Conservation (phyloP, 2,113 vertebrate genomes). For the Ailuropoda melanoleuca region DNA sequence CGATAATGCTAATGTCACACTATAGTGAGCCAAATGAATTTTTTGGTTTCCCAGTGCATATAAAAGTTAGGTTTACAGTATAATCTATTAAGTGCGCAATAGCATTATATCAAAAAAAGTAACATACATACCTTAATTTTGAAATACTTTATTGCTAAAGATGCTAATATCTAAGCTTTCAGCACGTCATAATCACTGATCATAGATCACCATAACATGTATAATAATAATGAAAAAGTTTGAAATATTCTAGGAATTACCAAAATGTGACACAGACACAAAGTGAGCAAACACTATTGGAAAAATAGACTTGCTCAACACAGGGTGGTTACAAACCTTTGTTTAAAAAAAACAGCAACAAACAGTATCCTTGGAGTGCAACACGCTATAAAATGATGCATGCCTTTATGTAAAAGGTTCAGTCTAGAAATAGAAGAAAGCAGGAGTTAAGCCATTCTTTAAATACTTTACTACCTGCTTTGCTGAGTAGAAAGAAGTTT, state of each 20-base stretch:
- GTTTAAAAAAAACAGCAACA: neutral
- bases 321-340: neutral
- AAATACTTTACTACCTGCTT: slow-evolving; percentile 3
- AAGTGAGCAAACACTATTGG: neutral
- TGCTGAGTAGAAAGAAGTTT: slow-evolving; percentile 30
- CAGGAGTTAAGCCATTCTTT: neutral
- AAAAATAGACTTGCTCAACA: neutral
- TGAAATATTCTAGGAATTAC: neutral
- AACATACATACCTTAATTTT: neutral
- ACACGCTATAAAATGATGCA: neutral
- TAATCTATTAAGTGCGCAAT: neutral
- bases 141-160: neutral
- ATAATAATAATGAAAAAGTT: neutral
- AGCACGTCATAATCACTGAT: neutral
- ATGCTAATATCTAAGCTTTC: neutral
- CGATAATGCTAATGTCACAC: neutral
- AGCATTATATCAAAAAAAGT: neutral
- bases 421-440: slow-evolving; percentile 3
- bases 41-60: neutral
- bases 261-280: neutral
- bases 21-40: neutral
- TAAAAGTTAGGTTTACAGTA: neutral
- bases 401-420: neutral
- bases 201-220: neutral
- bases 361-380: neutral